Percentiles rank a stretch among this genome's conserved stretches.
These are phyloP conservation scores for Xestia ashworthii DNA, from an alignment of 2,888 invertebrate genomes.

Conservation along the genomic window DNA sequence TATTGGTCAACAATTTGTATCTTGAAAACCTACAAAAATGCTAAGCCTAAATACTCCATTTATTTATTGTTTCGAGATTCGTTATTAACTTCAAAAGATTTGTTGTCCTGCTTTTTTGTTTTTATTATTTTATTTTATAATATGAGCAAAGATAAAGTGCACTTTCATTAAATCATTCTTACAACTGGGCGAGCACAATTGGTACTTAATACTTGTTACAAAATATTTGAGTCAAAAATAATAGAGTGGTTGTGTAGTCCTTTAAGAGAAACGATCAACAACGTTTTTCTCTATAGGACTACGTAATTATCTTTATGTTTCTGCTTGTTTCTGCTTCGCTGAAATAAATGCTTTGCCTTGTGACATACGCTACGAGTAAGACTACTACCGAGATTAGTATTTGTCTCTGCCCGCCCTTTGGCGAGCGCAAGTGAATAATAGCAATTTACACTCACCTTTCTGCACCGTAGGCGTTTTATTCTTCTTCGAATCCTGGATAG, in stretches of 20 bases:
- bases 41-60: neutral
- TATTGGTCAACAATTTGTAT: neutral
- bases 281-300: neutral
- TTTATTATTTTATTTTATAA: no score
- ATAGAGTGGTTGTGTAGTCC: neutral
- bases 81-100: neutral
- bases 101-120: neutral
- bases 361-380: neutral
- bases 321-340: neutral
- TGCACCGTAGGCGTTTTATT: conserved; percentile 73
- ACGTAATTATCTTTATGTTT: neutral
- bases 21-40: neutral
- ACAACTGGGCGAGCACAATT: no score
- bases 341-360: neutral
- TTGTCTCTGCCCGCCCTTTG: neutral
- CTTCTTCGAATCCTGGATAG: conserved; percentile 77
- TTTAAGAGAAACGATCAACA: neutral
- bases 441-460: neutral
- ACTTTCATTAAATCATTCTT: neutral
- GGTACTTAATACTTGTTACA: neutral
- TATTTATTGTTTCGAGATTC: neutral
- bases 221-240: neutral
- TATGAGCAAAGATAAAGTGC: neutral
- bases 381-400: neutral
- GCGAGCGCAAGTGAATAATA: neutral